Percentiles rank a stretch among this genome's conserved stretches.
Conservation (phyloP, 2,888 invertebrate species). For the Osedax frankpressi region DNA sequence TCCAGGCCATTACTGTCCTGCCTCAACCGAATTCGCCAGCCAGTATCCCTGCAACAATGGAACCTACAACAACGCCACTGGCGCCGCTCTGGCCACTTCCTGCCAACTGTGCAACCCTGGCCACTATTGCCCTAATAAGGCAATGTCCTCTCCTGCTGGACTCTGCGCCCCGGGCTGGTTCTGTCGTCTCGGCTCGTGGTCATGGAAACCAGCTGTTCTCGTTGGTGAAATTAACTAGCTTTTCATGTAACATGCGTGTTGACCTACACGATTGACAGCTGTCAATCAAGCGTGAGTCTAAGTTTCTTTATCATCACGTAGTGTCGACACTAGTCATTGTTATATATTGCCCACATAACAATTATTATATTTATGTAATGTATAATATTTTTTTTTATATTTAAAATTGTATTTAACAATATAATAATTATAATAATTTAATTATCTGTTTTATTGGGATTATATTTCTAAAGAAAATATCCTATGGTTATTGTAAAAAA, state of each 20-base stretch:
- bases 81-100: slow-evolving; percentile 27
- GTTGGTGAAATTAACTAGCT: too few species aligned
- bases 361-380: background rate
- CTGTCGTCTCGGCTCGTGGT: slow-evolving; percentile 38
- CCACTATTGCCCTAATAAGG: slow-evolving; percentile 34
- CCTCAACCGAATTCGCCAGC: slow-evolving; percentile 32
- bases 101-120: slow-evolving; percentile 39
- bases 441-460: too few species aligned
- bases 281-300: too few species aligned
- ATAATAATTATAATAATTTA: too few species aligned
- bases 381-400: too few species aligned
- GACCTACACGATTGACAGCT: too few species aligned
- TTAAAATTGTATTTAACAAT: too few species aligned
- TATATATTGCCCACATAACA: background rate
- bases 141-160: slow-evolving; percentile 32
- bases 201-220: slow-evolving; percentile 31
- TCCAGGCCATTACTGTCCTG: slow-evolving; percentile 37
- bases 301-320: background rate
- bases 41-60: slow-evolving; percentile 37
- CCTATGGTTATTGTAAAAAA: too few species aligned
- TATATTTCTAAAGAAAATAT: too few species aligned
- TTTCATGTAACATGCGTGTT: background rate
- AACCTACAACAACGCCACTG: slow-evolving; percentile 35
- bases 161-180: slow-evolving; percentile 36
- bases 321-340: background rate